These are phyloP conservation scores for Piaya cayana DNA, from an alignment of 2,113 vertebrate species.

Conservation along the genomic window DNA sequence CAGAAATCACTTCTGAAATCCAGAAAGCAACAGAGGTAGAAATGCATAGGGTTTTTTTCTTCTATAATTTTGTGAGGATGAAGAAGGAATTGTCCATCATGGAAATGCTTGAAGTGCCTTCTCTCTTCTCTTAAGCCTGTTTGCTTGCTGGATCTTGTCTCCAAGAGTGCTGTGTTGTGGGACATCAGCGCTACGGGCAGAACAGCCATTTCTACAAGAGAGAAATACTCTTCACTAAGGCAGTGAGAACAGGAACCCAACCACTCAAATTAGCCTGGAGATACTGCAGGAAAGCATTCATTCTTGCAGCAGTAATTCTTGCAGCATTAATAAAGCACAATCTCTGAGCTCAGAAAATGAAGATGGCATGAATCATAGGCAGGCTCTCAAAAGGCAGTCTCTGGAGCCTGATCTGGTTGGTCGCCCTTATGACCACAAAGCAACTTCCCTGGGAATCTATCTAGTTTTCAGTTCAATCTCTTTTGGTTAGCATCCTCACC, in stretches of 20 bases:
- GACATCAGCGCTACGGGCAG: not conserved
- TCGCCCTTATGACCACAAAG: not conserved
- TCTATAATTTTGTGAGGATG: not conserved
- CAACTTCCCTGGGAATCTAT: not conserved
- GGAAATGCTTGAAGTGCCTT: not conserved
- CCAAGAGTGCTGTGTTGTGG: accelerated
- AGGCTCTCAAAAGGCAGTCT: not conserved
- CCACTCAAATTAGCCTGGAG: not conserved
- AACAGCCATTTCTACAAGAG: not conserved
- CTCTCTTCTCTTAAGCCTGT: not conserved
- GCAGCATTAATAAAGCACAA: not conserved
- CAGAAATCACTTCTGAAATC: not conserved
- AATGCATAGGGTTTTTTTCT: not conserved
- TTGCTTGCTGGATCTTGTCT: not conserved
- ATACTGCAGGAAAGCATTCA: not conserved
- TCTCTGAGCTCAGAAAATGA: not conserved
- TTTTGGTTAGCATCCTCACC: not conserved
- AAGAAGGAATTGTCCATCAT: not conserved
- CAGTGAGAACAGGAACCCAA: not conserved
- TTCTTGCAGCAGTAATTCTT: too few species aligned
- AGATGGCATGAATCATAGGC: not conserved
- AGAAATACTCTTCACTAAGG: not conserved
- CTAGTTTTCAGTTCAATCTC: not conserved
- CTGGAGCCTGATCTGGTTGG: not conserved
- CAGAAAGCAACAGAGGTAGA: not conserved